Evolutionary conservation across 2,797 vertebrate species (phyloP).

Genomic region (Centropyge bicolor): DNA sequence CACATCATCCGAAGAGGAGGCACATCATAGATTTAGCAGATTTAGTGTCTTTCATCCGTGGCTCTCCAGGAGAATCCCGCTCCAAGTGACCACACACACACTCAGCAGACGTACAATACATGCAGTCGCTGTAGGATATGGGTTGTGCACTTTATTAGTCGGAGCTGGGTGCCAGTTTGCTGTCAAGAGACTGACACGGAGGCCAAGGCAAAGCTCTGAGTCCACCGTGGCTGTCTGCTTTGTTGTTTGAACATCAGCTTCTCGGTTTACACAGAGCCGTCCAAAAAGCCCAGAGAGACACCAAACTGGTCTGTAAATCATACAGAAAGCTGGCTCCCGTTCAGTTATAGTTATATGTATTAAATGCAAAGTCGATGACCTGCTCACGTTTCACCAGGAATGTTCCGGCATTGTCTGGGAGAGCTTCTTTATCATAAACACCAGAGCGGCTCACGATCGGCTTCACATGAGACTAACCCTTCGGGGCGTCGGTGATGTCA

Average conservation of each 20-base stretch:
- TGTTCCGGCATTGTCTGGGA: conserved; percentile 37
- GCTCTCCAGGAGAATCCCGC: conserved; percentile 51
- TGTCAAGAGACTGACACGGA: conserved; percentile 69
- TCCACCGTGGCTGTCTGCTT: conserved; percentile 67
- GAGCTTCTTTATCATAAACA: conserved; percentile 62
- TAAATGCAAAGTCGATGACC: conserved; percentile 71
- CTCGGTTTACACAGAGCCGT: conserved; percentile 73
- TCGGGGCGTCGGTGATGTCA: conserved; percentile 63
- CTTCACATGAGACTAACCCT: conserved; percentile 32
- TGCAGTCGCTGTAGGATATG: conserved; percentile 53
- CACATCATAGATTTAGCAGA: conserved; percentile 54
- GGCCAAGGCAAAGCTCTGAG: conserved; percentile 74
- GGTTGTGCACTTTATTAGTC: conserved; percentile 76
- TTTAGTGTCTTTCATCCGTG: conserved; percentile 62
- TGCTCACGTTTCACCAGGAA: conserved; percentile 48
- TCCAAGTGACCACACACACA: conserved; percentile 75
- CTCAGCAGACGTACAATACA: conserved; percentile 41
- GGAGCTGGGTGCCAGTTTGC: conserved; percentile 68
- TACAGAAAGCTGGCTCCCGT: conserved; percentile 66
- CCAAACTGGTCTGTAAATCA: conserved; percentile 53
- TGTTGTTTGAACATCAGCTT: conserved; percentile 74
- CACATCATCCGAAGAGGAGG: conserved; percentile 43
- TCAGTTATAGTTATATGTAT: conserved; percentile 72
- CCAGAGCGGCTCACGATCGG: conserved; percentile 12
- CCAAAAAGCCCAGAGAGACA: conserved; percentile 65